phyloP scores from a whole-genome alignment of 2,888 invertebrate genomes.

The Dorcus parallelipipedus region DNA sequence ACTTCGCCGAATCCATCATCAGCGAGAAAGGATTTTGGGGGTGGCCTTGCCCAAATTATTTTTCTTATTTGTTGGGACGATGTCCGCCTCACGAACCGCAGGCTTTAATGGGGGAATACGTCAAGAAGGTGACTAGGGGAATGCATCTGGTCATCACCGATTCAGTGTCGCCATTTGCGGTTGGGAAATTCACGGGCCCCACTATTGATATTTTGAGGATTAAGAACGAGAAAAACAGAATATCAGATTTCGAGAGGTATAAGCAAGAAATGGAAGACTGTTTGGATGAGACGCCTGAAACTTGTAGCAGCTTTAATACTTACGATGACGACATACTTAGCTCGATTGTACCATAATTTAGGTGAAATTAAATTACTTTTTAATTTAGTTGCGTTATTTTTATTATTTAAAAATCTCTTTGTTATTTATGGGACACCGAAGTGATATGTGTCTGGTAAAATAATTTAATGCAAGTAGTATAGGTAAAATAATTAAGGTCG shows the following conservation, averaged over 20 bases:
- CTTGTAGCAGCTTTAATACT: constrained; percentile 12
- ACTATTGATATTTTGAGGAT: constrained; percentile 34
- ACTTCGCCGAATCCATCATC: constrained; percentile 64
- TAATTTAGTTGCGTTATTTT: not conserved
- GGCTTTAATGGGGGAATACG: constrained; percentile 53
- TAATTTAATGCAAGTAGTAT: too few species aligned
- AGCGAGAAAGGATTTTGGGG: constrained; percentile 63
- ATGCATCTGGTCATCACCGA: constrained; percentile 58
- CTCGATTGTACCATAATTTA: not conserved
- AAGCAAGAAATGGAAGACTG: constrained; percentile 28
- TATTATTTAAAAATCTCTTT: too few species aligned
- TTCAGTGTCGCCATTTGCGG: constrained; percentile 56
- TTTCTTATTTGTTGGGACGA: constrained; percentile 56
- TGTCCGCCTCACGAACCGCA: constrained; percentile 55
- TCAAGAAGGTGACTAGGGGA: constrained; percentile 46
- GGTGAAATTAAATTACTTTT: not conserved
- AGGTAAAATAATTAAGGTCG: too few species aligned
- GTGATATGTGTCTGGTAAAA: too few species aligned
- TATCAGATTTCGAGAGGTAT: constrained; percentile 31
- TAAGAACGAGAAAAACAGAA: constrained; percentile 25
- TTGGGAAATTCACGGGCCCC: constrained; percentile 55
- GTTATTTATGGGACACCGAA: too few species aligned
- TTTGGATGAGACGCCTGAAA: constrained; percentile 30
- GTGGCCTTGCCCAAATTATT: constrained; percentile 59
- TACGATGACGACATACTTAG: not conserved